Evolutionary conservation across 2,113 vertebrate genomes (phyloP), one percentile per base, ranked within the genome.

Genomic region (Erinaceus europaeus): DNA sequence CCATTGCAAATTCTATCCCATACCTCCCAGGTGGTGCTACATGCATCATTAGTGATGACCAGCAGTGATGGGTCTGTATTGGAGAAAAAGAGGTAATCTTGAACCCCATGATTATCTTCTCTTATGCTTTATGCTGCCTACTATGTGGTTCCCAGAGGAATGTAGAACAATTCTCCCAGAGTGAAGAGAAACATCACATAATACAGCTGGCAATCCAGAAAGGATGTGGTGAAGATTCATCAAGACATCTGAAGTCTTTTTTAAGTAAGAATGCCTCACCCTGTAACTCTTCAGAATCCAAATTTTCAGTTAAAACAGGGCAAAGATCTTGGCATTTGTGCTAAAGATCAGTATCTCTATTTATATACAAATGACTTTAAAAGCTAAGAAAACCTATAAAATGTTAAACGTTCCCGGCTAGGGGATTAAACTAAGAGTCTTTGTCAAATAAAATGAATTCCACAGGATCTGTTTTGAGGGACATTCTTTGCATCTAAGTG

Each of bases 391-490:
- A 77, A 74, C 65, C 73, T 9, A 7, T 90, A 91, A 87, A 82
- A 48, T 44, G 84, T 80, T 95, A 77, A 92, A 87, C 71, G 72
- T 48, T 77, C 85, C 84, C 50, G 88, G 77, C 80, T 23, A 32
- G 83, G 55, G 69, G 42, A 38, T 68, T 40, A 79, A 90, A 78
- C 3, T 20, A 69, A 92, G 83, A 75, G 38, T 76, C 73, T 96
- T 89, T 95, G 90, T 95, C 84, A 89, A 86, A 12, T 88, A 77
- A 96, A 68, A 59, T 20, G n/a, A 76, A 62, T 90, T 61, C 93
- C 80, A 75, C 9, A 74, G 85, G 86, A 79, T 90, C 64, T 92
- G 55, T 65, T 86, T 57, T 38, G 80, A 87, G 86, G 86, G 52
- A n/a, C 0, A 7, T 64, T 67, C 89, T 93, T 88, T 86, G 44